A percentile compares a stretch with the other conserved stretches of the same genome.
Conservation (phyloP, 2,888 invertebrate species). For the Drosophila paracracens region DNA sequence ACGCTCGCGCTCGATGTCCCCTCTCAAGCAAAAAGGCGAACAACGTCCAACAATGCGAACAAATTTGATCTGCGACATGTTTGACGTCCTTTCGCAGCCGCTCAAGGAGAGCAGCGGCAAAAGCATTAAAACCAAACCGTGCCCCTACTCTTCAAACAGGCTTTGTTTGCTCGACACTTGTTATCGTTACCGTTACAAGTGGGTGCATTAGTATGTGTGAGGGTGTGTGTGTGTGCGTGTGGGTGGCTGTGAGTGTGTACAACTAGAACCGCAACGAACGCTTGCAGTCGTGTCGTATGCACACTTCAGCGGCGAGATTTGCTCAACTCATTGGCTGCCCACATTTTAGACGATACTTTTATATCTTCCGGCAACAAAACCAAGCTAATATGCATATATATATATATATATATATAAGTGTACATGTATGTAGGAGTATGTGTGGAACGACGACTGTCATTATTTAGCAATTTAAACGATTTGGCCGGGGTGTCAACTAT, state of each 20-base stretch:
- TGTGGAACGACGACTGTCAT: conserved; percentile 59
- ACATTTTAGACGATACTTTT: conserved; percentile 64
- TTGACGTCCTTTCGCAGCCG: conserved; percentile 49
- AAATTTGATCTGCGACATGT: conserved; percentile 39
- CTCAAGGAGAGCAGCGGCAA: conserved; percentile 33
- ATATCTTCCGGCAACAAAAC: conserved; percentile 58
- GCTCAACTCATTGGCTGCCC: conserved; percentile 51
- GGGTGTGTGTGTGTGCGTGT: conserved; percentile 32
- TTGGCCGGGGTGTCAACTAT: conserved; percentile 65
- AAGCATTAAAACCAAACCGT: conserved; percentile 3
- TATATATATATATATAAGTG: background rate
- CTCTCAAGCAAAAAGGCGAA: background rate
- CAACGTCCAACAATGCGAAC: background rate
- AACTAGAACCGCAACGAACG: conserved; percentile 40
- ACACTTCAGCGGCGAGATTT: conserved; percentile 69
- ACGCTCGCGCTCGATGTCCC: background rate
- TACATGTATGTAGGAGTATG: conserved; percentile 2
- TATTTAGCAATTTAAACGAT: conserved; percentile 76
- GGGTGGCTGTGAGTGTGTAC: conserved; percentile 34
- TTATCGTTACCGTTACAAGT: conserved; percentile 53
- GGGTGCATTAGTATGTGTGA: background rate
- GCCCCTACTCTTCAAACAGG: conserved; percentile 15
- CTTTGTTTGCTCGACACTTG: conserved; percentile 72
- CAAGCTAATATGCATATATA: conserved; percentile 19
- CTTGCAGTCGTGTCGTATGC: conserved; percentile 69